Conservation (phyloP, 2,888 invertebrate genomes). For the Andrena dorsata region DNA sequence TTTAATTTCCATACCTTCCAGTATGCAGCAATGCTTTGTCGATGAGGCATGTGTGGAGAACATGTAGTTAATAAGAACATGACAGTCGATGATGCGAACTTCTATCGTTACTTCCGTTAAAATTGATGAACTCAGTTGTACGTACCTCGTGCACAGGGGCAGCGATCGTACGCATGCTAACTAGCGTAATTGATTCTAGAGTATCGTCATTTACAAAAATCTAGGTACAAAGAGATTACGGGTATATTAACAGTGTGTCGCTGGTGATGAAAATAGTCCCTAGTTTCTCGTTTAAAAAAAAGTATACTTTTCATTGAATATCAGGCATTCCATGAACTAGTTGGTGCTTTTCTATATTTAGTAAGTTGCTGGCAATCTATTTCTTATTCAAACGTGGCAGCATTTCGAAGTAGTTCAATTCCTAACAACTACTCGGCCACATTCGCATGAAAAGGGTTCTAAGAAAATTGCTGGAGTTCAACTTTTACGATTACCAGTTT, state of each 20-base stretch:
- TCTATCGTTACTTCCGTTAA: background rate
- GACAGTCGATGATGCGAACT: background rate
- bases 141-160: conserved; percentile 65
- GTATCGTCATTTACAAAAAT: background rate
- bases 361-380: too few relatives aligned
- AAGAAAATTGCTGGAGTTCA: background rate
- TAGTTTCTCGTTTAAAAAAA: background rate
- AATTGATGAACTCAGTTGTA: conserved; percentile 45
- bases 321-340: background rate
- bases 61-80: conserved; percentile 23
- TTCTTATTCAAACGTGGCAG: background rate
- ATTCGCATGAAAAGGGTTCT: background rate
- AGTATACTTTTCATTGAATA: background rate
- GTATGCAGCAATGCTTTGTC: conserved; percentile 17
- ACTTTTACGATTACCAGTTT: background rate
- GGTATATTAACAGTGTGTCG: background rate
- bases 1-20: conserved; percentile 40
- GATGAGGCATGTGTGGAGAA: conserved; percentile 23
- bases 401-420: background rate
- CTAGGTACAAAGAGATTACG: conserved; percentile 21
- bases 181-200: conserved; percentile 45
- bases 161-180: conserved; percentile 62
- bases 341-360: too few relatives aligned
- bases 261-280: background rate
- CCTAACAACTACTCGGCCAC: background rate